phyloP scores from a whole-genome alignment of 1,140 invertebrate genomes.

The Ephestia elutella region DNA sequence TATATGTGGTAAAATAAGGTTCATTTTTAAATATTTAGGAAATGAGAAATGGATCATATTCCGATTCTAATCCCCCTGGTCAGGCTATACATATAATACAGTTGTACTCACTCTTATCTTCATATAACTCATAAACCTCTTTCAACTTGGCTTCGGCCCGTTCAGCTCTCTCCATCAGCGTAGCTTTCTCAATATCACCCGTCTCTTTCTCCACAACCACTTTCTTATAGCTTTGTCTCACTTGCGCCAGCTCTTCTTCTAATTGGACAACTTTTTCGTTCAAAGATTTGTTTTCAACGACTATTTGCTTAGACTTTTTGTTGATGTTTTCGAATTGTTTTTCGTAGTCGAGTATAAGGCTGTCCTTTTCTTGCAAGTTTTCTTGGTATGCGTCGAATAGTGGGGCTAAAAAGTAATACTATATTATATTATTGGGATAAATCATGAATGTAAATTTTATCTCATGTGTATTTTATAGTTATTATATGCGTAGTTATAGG shows the following conservation, averaged over 20 bases:
- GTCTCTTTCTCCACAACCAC: conserved; percentile 73
- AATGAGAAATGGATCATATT: too few species aligned
- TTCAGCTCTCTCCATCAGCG: conserved; percentile 73
- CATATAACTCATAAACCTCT: conserved; percentile 77
- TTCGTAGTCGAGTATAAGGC: conserved; percentile 78
- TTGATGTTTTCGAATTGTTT: conserved; percentile 77
- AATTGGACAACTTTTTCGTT: conserved; percentile 63
- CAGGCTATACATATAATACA: too few species aligned
- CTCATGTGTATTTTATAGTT: too few species aligned
- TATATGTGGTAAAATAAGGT: too few species aligned
- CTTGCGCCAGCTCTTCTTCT: conserved; percentile 73
- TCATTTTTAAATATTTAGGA: too few species aligned
- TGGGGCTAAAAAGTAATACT: conserved; percentile 72
- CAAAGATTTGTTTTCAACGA: conserved; percentile 78
- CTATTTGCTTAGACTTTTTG: conserved; percentile 77
- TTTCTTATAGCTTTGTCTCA: conserved; percentile 67
- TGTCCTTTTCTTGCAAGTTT: conserved; percentile 79
- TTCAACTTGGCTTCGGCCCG: conserved; percentile 77
- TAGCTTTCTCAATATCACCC: conserved; percentile 76
- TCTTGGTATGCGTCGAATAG: conserved; percentile 81
- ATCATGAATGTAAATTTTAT: too few species aligned
- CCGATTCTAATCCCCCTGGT: too few species aligned
- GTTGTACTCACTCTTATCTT: conserved; percentile 72
- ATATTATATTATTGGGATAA: neutral
- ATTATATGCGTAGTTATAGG: too few species aligned